Base-by-base conservation (phyloP, 2,797 vertebrate genomes). In the Takifugu rubripes region DNA sequence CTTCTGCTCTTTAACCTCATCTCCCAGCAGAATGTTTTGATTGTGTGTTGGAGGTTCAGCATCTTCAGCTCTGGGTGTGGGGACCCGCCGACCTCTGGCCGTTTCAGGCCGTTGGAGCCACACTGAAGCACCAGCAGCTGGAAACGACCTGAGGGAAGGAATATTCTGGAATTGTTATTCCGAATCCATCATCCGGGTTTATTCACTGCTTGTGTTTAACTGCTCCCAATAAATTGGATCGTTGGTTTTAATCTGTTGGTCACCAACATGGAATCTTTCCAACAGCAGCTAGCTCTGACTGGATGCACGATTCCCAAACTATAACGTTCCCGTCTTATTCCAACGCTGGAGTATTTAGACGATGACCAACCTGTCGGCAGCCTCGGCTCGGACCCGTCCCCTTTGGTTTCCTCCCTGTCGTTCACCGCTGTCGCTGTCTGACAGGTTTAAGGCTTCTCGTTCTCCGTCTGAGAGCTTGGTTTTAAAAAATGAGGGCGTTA, bases 381-480 rank as follows among this genome's bases (percentile, higher is more conserved):
- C 31, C 10, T 78, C 68, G 1, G 72, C 12, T 47, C 52, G 78
- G n/a, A 52, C 54, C 29, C 56, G 43, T n/a, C 46, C 54, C 6
- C 74, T 59, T 29, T 68, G 44, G 43, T 66, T 31, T 1, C 50
- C 47, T 31, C 53, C 72, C 2, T 56, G 53, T 48, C 47, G 70
- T 24, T 60, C 59, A 0, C 87, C 78, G 46, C 65, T 14, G 1
- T 14, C 58, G 8, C 53, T 75, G 0, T 85, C 77, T 14, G 85
- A 90, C 46, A 89, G 83, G 27, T 65, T 49, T 0, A 73, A 50
- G 47, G 81, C 59, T 6, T 79, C 90, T 58, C 86, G 57, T 12
- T 88, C 50, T 36, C 83, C 86, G 80, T 92, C 89, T 0, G 77
- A 84, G 43, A 90, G 61, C 71, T 59, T 79, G 47, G 66, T 79